Evolutionary conservation across 2,797 vertebrate genomes (phyloP).

Genomic region (Limnodromus scolopaceus): DNA sequence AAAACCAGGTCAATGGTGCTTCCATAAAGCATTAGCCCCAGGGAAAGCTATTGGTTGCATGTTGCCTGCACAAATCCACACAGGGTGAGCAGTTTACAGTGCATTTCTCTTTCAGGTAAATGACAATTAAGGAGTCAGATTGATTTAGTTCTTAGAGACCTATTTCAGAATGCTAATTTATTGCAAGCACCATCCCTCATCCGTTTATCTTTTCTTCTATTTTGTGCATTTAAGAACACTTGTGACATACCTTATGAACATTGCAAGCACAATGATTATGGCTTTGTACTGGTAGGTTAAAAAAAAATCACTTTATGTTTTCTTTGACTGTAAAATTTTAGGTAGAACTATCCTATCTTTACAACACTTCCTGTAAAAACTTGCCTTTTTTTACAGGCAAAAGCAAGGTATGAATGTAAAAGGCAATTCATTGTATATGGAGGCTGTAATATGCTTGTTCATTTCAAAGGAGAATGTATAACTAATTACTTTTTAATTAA

Average conservation of each 20-base stretch:
- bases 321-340: constrained; percentile 41
- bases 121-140: background rate
- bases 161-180: background rate
- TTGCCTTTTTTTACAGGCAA: constrained; percentile 28
- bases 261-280: background rate
- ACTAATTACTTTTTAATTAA: constrained; percentile 74
- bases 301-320: constrained; percentile 5
- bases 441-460: constrained; percentile 36
- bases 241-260: background rate
- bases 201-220: background rate
- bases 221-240: background rate
- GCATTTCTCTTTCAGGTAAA: constrained; percentile 32
- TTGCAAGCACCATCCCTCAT: background rate
- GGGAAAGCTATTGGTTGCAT: background rate
- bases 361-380: constrained; percentile 23
- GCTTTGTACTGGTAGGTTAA: background rate
- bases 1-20: constrained; percentile 58
- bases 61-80: background rate
- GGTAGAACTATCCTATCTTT: constrained; percentile 5
- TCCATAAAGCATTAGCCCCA: constrained; percentile 4
- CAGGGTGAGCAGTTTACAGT: background rate
- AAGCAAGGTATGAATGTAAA: constrained; percentile 37
- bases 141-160: background rate
- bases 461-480: constrained; percentile 56
- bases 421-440: constrained; percentile 30